These are phyloP conservation scores for Holcopasites calliopsidis DNA, from an alignment of 1,140 invertebrate genomes.

Conservation along the genomic window DNA sequence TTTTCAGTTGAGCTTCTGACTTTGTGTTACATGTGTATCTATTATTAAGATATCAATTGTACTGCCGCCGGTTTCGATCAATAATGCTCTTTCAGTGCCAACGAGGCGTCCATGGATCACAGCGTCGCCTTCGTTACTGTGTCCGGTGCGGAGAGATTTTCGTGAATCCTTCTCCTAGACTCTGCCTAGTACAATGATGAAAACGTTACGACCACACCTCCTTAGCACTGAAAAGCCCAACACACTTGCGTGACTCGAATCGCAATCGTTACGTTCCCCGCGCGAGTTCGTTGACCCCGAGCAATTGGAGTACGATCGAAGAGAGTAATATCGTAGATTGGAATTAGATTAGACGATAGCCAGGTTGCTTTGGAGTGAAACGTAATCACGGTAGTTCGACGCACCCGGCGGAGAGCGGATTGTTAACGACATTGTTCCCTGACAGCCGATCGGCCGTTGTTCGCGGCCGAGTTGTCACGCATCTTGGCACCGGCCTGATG, in stretches of 20 bases:
- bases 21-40: conserved; percentile 68
- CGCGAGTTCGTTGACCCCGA: too few relatives aligned
- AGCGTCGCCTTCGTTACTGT: neutral
- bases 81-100: conserved; percentile 46
- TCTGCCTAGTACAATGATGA: neutral
- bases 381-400: conserved; percentile 38
- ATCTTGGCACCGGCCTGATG: conserved; percentile 93
- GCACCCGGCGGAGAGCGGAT: conserved; percentile 2
- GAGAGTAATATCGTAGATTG: conserved; percentile 71
- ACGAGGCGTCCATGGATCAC: conserved; percentile 34
- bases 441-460: conserved; percentile 97
- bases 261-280: conserved; percentile 31
- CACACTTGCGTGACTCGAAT: conserved; percentile 29
- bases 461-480: conserved; percentile 94
- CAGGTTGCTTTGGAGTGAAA: conserved; percentile 49
- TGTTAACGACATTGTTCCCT: conserved; percentile 52
- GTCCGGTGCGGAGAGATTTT: neutral
- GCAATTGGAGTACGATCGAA: conserved; percentile 25
- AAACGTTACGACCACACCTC: conserved; percentile 11
- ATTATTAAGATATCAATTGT: conserved; percentile 44
- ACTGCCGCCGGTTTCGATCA: conserved; percentile 28
- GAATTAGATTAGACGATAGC: conserved; percentile 59
- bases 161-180: too few relatives aligned
- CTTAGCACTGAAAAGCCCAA: conserved; percentile 59
- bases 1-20: conserved; percentile 75